These are phyloP conservation scores for Nomada fucata DNA, from an alignment of 2,888 invertebrate species.

Conservation along the genomic window DNA sequence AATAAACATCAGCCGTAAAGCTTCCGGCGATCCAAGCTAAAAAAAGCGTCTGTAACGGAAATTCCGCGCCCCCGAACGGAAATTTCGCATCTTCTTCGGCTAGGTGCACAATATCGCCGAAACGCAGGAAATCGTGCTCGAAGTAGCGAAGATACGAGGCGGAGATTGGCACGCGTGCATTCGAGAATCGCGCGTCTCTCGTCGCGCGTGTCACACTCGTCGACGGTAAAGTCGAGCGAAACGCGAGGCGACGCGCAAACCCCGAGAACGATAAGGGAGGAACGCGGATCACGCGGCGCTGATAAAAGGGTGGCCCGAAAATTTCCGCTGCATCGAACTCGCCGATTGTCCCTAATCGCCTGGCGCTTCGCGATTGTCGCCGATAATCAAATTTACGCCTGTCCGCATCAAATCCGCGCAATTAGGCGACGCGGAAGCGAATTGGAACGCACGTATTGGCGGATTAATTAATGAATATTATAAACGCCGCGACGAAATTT, in stretches of 20 bases:
- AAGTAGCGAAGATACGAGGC: too few species aligned
- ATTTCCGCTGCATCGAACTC: background rate
- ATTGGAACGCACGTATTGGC: slow-evolving; percentile 15
- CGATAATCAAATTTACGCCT: slow-evolving; percentile 9
- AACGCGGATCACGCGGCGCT: background rate
- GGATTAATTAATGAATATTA: slow-evolving; percentile 49
- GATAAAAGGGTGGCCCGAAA: background rate
- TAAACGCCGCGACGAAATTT: slow-evolving; percentile 34
- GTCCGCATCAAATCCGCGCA: slow-evolving; percentile 35
- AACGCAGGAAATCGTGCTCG: slow-evolving; percentile 6
- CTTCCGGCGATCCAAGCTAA: background rate
- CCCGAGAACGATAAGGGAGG: background rate
- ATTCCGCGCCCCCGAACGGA: background rate
- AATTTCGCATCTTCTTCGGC: background rate
- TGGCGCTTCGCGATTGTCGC: slow-evolving; percentile 10
- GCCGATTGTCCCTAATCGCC: background rate
- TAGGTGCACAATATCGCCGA: background rate
- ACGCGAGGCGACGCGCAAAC: background rate
- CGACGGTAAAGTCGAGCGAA: background rate
- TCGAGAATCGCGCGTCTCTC: background rate
- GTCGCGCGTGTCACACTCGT: background rate
- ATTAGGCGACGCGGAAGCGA: slow-evolving; percentile 27
- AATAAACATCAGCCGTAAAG: background rate
- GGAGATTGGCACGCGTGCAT: background rate
- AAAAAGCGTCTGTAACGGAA: background rate